These are phyloP conservation scores for Apodemia hepburni DNA, from an alignment of 2,888 invertebrate species.

Conservation along the genomic window DNA sequence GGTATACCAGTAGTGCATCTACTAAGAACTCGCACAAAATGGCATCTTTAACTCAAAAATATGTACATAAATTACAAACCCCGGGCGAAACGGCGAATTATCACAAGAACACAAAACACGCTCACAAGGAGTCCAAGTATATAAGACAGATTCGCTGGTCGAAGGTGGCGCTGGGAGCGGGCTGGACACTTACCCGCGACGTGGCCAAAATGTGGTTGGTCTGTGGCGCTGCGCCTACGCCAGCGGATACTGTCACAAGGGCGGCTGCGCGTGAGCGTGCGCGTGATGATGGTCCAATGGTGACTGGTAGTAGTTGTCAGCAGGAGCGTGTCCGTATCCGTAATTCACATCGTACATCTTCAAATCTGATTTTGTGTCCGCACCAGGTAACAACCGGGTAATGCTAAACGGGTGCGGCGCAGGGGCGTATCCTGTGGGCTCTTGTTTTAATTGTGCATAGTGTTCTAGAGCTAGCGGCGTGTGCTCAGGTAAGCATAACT, in stretches of 20 bases:
- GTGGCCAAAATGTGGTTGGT: slow-evolving; percentile 46
- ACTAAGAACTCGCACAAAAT: slow-evolving; percentile 64
- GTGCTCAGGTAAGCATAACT: slow-evolving; percentile 81
- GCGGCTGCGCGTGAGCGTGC: slow-evolving; percentile 86
- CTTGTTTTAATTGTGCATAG: slow-evolving; percentile 87
- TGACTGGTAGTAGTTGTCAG: slow-evolving; percentile 92
- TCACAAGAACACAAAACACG: slow-evolving; percentile 64
- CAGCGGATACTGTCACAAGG: slow-evolving; percentile 96
- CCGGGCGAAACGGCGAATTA: slow-evolving; percentile 42
- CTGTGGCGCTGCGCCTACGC: slow-evolving; percentile 83
- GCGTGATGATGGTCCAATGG: slow-evolving; percentile 85
- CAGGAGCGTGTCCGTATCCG: slow-evolving; percentile 76
- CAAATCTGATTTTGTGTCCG: slow-evolving; percentile 92
- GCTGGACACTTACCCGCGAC: slow-evolving; percentile 41
- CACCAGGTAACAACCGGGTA: slow-evolving; percentile 92
- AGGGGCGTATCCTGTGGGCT: slow-evolving; percentile 88
- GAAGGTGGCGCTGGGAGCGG: slow-evolving; percentile 27
- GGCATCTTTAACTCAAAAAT: slow-evolving; percentile 53
- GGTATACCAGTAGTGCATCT: slow-evolving; percentile 48
- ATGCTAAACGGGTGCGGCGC: slow-evolving; percentile 97
- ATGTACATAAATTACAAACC: slow-evolving; percentile 66
- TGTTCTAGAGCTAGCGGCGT: slow-evolving; percentile 81
- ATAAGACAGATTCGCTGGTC: slow-evolving; percentile 43
- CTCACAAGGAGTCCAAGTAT: slow-evolving; percentile 70
- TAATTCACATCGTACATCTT: slow-evolving; percentile 94